Conservation (phyloP, 2,113 vertebrate genomes). For the Pheucticus melanocephalus region DNA sequence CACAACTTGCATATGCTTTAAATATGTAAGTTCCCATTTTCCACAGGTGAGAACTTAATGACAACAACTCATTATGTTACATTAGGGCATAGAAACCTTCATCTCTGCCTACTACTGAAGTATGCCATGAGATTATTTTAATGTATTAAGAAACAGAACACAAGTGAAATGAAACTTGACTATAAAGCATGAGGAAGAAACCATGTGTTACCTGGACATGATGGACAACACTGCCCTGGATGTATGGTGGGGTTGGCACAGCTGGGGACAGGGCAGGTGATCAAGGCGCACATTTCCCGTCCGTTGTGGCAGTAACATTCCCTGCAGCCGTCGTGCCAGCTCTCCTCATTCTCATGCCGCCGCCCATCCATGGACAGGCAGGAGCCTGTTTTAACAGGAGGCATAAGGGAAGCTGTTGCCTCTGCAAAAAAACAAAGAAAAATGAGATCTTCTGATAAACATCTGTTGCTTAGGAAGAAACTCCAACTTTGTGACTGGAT, state of each 20-base stretch:
- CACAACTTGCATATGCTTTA: not conserved
- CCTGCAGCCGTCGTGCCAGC: conserved; percentile 89
- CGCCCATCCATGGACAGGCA: conserved; percentile 89
- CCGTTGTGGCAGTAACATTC: conserved; percentile 87
- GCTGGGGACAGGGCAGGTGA: conserved; percentile 85
- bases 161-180: fast-evolving
- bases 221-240: conserved; percentile 85
- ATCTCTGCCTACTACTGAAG: not conserved
- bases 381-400: conserved; percentile 77
- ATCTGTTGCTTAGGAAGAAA: not conserved
- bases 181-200: not conserved
- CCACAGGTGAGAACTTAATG: not conserved
- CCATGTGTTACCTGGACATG: conserved; percentile 79
- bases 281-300: conserved; percentile 90
- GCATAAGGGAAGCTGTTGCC: conserved; percentile 68
- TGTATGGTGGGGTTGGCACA: conserved; percentile 85
- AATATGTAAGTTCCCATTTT: not conserved
- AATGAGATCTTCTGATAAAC: not conserved
- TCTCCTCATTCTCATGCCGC: conserved; percentile 85
- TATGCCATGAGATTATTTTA: not conserved
- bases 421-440: conserved; percentile 62
- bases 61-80: not conserved
- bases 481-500: not conserved
- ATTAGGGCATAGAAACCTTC: not conserved
- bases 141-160: not conserved